Base-by-base conservation (phyloP, 2,797 vertebrate genomes). In the Halcyon leucocephala region DNA sequence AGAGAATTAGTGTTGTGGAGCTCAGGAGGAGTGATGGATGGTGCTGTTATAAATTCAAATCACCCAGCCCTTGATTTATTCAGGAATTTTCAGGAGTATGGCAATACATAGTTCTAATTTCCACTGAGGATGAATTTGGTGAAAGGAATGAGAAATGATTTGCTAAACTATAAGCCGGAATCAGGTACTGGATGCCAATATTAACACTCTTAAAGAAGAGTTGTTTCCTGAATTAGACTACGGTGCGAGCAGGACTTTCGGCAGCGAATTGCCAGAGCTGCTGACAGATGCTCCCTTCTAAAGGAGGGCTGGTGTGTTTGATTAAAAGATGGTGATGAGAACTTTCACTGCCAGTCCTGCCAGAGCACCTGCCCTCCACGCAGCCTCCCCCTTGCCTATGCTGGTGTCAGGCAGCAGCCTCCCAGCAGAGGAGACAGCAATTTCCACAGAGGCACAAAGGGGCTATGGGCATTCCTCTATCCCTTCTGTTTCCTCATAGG, bases 111-210 rank as follows among this genome's bases (percentile, higher is more conserved):
- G 71, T 93, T 91, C 86, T 95, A 89, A 95, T 95, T 96, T 96
- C 89, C 94, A 97, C 92, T 61, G 86, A 94, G 93, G 90, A 94
- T 77, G 82, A 95, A 95, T 91, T 91, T 94, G 86, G 51, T 95
- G 87, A 94, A 94, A 93, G 61, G 77, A 69, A 89, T 92, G 90
- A 94, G 83, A 93, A 91, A 94, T 95, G 86, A 95, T 94, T 95
- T 89, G 93, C 79, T 94, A 77, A 78, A 96, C 82, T 64, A 33
- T 73, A 83, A 58, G 83, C n/a, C 82, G 80, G 91, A 91, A 90
- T 66, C 78, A 87, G 86, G 90, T 11, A 29, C 57, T 65, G 82
- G 88, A 88, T 96, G 94, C 94, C 90, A 97, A 91, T 80, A 62
- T 79, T 97, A 96, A 96, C 82, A 96, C 93, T 92, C n/a, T 52